Evolutionary conservation across 2,113 vertebrate genomes (phyloP), one percentile per base, ranked within the genome.

Genomic region (Amphiprion ocellaris): DNA sequence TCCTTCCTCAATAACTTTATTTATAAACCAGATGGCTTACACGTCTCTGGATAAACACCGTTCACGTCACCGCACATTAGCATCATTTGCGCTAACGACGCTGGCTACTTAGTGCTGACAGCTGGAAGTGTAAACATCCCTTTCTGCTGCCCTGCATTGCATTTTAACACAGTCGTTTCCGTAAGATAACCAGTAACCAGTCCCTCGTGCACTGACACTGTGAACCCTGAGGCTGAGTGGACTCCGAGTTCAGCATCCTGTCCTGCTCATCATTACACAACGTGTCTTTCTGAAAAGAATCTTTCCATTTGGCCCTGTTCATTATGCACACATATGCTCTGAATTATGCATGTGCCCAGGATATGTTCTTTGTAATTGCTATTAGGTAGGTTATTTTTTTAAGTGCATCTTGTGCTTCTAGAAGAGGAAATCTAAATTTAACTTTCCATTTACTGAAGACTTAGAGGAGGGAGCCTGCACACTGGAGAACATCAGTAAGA

Each of bases 1-100:
- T 91, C 88, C 89, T 84, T 89, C 86, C 88, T 79, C 41, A 2
- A 84, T 83, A 92, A 92, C 90, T 93, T 92, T 91, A 92, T 91
- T 91, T 91, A 90, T 85, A 91, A 90, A 89, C 85, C 87, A 76
- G 83, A 88, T 82, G 87, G 86, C 79, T 74, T 81, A 86, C 89
- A 86, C 72, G 46, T 87, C 83, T 66, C 37, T 77, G 58, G 72
- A 64, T 76, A 71, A 37, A 76, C 84, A 37, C 63, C 0, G 59
- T 37, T 65, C 50, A 30, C 41, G 47, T 79, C 89, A 66, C 50
- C 7, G 41, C 47, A 69, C 62, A 60, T 82, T 67, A 73, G 56
- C 82, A 46, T 82, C 59, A 16, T 62, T 55, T 9, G 46, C 49
- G 33, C 54, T 5, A 59, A 74, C 44, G 24, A 67, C 37, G 7